A percentile compares a stretch with the other conserved stretches of the same genome.
These are phyloP conservation scores for Epizoanthus ramosus DNA, from an alignment of 92 coral and sea anemone species.

Conservation along the genomic window DNA sequence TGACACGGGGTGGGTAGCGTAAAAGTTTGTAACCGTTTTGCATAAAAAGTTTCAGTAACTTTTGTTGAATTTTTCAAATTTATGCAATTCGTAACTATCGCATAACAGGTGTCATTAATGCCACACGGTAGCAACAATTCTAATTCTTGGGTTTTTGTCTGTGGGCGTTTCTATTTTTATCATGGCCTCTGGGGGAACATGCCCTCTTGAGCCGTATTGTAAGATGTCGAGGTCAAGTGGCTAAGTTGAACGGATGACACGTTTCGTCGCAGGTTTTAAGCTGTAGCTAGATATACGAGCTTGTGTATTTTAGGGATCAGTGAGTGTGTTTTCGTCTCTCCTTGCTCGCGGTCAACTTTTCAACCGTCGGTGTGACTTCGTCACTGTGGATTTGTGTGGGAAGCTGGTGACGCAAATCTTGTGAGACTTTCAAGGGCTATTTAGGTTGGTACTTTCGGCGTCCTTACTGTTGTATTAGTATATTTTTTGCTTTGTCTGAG, in stretches of 20 bases:
- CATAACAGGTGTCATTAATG: no score
- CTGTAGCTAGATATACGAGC: no score
- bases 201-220: neutral
- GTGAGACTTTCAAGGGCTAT: no score
- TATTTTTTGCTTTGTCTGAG: no score
- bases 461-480: no score
- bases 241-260: conserved; percentile 13
- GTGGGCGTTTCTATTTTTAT: neutral
- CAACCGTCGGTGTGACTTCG: no score
- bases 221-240: conserved; percentile 31
- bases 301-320: no score
- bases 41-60: neutral
- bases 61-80: neutral
- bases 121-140: neutral
- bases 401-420: no score
- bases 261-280: conserved; percentile 24
- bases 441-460: no score
- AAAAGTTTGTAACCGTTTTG: neutral
- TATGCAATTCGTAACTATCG: neutral
- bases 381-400: no score
- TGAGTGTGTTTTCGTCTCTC: no score
- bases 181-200: neutral
- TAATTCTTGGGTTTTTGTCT: neutral
- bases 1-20: neutral
- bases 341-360: no score